Conservation (phyloP, 53 echinoderm and acorn worm genomes). For the Luidia sarsii region DNA sequence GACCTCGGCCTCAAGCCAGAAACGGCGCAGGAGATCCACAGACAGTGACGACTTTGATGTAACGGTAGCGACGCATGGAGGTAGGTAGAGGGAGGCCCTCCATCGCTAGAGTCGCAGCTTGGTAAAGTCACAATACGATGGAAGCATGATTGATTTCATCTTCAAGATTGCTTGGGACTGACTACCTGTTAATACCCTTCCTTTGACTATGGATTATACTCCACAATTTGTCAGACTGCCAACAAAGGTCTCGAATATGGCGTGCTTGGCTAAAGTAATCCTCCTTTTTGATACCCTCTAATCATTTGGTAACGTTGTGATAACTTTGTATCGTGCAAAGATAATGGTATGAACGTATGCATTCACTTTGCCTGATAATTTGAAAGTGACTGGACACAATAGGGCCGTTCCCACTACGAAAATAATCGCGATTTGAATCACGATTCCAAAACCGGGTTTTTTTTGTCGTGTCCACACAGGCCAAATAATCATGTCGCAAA, state of each 20-base stretch:
- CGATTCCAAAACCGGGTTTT: too few species aligned
- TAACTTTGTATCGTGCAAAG: too few species aligned
- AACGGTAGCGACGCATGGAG: conserved; percentile 27
- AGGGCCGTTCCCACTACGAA: too few species aligned
- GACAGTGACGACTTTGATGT: conserved; percentile 29
- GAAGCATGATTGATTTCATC: neutral
- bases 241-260: neutral
- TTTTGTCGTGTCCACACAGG: too few species aligned
- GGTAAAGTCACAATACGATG: neutral
- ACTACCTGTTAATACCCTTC: neutral
- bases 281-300: too few species aligned
- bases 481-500: too few species aligned
- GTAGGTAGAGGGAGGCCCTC: neutral
- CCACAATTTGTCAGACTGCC: neutral
- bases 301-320: too few species aligned
- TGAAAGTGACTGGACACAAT: too few species aligned
- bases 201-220: neutral
- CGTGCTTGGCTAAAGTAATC: neutral
- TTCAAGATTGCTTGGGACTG: neutral
- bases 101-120: neutral
- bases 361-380: too few species aligned
- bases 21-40: conserved; percentile 1
- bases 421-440: too few species aligned
- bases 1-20: neutral
- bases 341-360: too few species aligned